A percentile compares a stretch with the other conserved stretches of the same genome.
Conservation (phyloP, 2,888 invertebrate genomes). For the Oxystoma pomonae region DNA sequence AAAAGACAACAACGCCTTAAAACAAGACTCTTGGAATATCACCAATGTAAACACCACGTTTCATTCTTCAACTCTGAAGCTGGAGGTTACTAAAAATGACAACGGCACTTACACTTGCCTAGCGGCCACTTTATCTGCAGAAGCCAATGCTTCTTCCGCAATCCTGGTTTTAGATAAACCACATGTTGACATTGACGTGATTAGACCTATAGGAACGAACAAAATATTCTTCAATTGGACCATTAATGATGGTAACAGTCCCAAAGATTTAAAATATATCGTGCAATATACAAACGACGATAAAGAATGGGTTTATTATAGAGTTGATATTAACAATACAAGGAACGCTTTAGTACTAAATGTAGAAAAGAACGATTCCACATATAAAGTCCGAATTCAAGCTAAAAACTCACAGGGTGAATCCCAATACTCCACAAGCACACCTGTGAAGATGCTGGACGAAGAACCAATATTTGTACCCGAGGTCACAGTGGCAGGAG, state of each 20-base stretch:
- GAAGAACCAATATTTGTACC: conserved; percentile 77
- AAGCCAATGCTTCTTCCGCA: conserved; percentile 36
- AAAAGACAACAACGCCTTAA: conserved; percentile 52
- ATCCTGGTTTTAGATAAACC: conserved; percentile 64
- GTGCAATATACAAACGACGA: conserved; percentile 52
- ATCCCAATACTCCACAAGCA: conserved; percentile 53
- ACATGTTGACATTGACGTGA: conserved; percentile 64
- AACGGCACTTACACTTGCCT: conserved; percentile 67
- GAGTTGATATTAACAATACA: conserved; percentile 57
- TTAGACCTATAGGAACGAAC: conserved; percentile 69
- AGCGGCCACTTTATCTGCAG: conserved; percentile 39
- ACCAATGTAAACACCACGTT: conserved; percentile 54
- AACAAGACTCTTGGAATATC: conserved; percentile 34
- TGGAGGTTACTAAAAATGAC: conserved; percentile 61
- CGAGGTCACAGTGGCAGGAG: conserved; percentile 70
- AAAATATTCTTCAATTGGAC: conserved; percentile 83
- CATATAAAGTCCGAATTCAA: conserved; percentile 62
- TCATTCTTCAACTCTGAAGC: conserved; percentile 55
- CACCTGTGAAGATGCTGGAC: conserved; percentile 59
- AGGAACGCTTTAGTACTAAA: conserved; percentile 67
- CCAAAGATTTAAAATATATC: conserved; percentile 56
- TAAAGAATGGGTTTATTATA: conserved; percentile 55
- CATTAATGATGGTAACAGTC: conserved; percentile 69
- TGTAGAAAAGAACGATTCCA: conserved; percentile 56
- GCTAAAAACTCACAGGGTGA: conserved; percentile 64